Percentiles rank a stretch among this genome's conserved stretches.
Evolutionary conservation across 2,888 invertebrate species (phyloP).

Genomic region (Campoplex nolae): DNA sequence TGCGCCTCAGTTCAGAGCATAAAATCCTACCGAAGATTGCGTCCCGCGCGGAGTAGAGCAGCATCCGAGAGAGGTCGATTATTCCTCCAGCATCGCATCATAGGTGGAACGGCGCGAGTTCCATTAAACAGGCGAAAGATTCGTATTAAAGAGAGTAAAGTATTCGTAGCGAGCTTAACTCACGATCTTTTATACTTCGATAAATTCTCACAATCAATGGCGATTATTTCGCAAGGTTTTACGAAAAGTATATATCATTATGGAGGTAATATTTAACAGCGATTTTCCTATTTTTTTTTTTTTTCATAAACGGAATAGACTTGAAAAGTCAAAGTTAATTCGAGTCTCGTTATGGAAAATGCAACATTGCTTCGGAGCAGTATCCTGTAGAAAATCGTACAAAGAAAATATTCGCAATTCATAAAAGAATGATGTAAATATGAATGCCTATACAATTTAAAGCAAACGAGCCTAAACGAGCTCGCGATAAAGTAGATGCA

Average conservation of each 20-base stretch:
- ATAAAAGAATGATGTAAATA: slow-evolving; percentile 14
- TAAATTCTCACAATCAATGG: slow-evolving; percentile 44
- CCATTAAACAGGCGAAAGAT: slow-evolving; percentile 42
- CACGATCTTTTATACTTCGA: slow-evolving; percentile 39
- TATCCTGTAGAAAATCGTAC: not conserved
- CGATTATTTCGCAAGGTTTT: slow-evolving; percentile 49
- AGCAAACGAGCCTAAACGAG: slow-evolving; percentile 29
- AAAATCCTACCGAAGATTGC: slow-evolving; percentile 28
- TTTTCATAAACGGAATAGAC: not conserved
- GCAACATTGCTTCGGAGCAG: not conserved
- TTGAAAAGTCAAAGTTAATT: slow-evolving; percentile 17
- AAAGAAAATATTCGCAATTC: not conserved
- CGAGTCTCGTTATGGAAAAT: not conserved
- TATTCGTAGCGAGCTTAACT: slow-evolving; percentile 35
- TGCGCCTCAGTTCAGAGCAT: slow-evolving; percentile 61
- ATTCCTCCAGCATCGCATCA: slow-evolving; percentile 18
- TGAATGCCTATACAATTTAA: not conserved
- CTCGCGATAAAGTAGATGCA: slow-evolving; percentile 36
- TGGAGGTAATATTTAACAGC: not conserved
- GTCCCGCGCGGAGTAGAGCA: slow-evolving; percentile 45
- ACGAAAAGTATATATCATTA: slow-evolving; percentile 12
- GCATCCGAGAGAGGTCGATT: slow-evolving; percentile 51
- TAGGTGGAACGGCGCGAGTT: slow-evolving; percentile 10
- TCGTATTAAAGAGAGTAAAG: slow-evolving; percentile 50
- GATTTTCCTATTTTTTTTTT: not conserved